Conservation (phyloP, 2,113 vertebrate genomes). For the Aspidoscelis tigris region DNA sequence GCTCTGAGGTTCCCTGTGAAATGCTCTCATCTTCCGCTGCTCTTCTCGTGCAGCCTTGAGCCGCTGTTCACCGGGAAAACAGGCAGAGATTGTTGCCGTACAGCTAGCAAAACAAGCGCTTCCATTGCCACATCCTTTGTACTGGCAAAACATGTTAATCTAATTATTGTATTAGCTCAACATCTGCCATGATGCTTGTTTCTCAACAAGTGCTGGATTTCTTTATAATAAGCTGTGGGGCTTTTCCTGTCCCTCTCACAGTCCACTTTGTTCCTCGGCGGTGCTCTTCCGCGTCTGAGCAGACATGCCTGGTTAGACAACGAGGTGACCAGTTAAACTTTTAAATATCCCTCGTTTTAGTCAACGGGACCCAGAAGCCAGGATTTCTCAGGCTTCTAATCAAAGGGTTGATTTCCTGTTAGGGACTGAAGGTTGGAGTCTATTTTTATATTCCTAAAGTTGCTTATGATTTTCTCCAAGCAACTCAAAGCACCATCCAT, state of each 20-base stretch:
- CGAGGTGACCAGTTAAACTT: too few relatives aligned
- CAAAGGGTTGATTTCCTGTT: background rate
- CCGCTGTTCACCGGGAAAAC: background rate
- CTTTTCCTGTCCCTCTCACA: background rate
- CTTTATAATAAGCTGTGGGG: conserved; percentile 49
- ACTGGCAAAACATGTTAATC: fast-evolving
- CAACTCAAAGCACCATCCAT: too few relatives aligned
- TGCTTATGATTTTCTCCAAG: too few relatives aligned
- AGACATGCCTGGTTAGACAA: too few relatives aligned
- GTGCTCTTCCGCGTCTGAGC: too few relatives aligned
- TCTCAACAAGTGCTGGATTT: conserved; percentile 54
- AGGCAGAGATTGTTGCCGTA: too few relatives aligned
- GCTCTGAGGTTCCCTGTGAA: background rate
- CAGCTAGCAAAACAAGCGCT: background rate
- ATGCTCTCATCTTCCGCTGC: background rate
- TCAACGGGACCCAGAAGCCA: background rate
- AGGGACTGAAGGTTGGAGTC: background rate
- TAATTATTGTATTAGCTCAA: conserved; percentile 37
- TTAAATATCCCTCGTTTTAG: background rate
- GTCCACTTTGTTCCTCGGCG: background rate
- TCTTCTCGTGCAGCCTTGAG: background rate
- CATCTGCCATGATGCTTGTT: conserved; percentile 54
- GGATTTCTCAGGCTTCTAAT: too few relatives aligned
- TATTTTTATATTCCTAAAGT: too few relatives aligned
- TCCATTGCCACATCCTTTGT: background rate